Conservation (phyloP, 1,140 invertebrate species). For the Venturia canescens region DNA sequence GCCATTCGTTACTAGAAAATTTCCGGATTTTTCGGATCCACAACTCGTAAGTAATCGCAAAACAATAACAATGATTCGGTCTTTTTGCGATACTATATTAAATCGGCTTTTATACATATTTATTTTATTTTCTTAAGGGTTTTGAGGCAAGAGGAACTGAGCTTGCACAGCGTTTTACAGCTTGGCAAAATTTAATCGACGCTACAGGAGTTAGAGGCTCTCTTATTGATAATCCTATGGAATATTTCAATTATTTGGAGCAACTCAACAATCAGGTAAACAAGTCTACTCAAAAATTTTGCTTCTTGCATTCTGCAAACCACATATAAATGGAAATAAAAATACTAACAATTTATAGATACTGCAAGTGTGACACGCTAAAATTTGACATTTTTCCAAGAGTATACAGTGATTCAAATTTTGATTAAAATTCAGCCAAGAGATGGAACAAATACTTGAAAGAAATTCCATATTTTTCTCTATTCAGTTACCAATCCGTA, state of each 20-base stretch:
- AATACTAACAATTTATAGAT: too few species aligned
- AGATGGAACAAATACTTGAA: too few species aligned
- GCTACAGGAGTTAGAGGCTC: constrained; percentile 83
- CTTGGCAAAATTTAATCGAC: constrained; percentile 90
- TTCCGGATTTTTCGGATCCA: constrained; percentile 88
- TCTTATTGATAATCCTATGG: constrained; percentile 85
- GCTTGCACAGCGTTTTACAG: constrained; percentile 85
- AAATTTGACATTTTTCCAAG: too few species aligned
- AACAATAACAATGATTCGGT: not conserved
- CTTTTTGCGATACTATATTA: not conserved
- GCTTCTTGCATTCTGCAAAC: constrained; percentile 11
- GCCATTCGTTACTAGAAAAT: constrained; percentile 81
- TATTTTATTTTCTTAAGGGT: constrained; percentile 77
- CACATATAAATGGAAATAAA: too few species aligned
- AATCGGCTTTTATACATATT: constrained; percentile 39
- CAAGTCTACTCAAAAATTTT: not conserved
- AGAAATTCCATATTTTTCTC: too few species aligned
- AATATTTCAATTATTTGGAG: constrained; percentile 73
- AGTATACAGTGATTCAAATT: too few species aligned
- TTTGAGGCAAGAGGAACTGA: constrained; percentile 93
- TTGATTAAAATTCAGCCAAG: too few species aligned
- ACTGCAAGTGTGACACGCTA: too few species aligned
- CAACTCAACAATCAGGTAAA: constrained; percentile 61
- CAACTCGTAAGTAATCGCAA: constrained; percentile 78
- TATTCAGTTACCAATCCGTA: too few species aligned